Evolutionary conservation across 2,113 vertebrate species (phyloP), one percentile per base, ranked within the genome.

Genomic region (Psittacus erithacus): DNA sequence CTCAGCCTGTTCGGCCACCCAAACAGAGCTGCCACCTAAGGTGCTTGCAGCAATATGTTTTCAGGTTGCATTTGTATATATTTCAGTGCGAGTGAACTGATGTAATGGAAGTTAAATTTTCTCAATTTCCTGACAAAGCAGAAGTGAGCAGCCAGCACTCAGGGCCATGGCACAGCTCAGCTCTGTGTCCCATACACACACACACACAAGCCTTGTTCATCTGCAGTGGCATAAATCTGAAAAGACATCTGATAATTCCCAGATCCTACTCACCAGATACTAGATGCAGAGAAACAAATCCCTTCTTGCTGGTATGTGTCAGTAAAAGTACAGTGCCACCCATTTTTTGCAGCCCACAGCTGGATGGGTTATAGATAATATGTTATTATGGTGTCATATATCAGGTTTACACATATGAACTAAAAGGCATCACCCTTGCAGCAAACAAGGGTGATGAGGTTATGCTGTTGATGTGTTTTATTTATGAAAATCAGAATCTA

Each of bases 81-180:
- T 64, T 62, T 27, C 84, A 62, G 0, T 5, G 33, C 1, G 11
- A 41, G 17, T 44, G 67, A 71, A 17, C 2, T 64, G 24, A 10
- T 0, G 0, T 28, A 44, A 71, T 3, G 7, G 27, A 41, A 73
- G 46, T 13, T 31, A 62, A 10, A n/a, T 76, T 71, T 65, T 23
- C 70, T 39, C 70, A 62, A 4, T 71, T 64, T 62, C 55, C 44
- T 81, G 13, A 39, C 0, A 1, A 70, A 70, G 68, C 43, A 70
- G 63, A 87, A 19, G 63, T 19, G 62, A 67, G n/a, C 39, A 67
- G 68, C 27, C 82, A 92, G 70, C 31, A 18, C 75, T 35, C 50
- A 12, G 1, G 5, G 78, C 50, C 33, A 2, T 2, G 23, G 10
- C 71, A 57, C 0, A 2, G 27, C 24, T 10, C 33, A 17, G 1